A percentile compares a stretch with the other conserved stretches of the same genome.
phyloP scores from a whole-genome alignment of 2,888 invertebrate genomes.

The Neoitamus cyanurus region DNA sequence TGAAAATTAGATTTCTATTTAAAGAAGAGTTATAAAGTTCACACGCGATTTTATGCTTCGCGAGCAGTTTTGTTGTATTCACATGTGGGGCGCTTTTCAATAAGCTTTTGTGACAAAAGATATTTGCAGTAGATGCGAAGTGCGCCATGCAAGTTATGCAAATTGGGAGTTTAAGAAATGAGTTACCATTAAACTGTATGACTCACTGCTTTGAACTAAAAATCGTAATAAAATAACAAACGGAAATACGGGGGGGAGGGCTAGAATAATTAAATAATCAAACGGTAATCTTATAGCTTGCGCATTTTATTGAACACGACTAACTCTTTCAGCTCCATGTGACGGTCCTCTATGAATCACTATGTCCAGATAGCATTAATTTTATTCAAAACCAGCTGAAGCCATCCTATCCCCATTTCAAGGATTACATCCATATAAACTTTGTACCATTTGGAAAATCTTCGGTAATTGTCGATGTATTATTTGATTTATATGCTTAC shows the following conservation, averaged over 20 bases:
- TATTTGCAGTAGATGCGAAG: neutral
- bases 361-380: slow-evolving; percentile 69
- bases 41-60: neutral
- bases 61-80: neutral
- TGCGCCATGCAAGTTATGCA: neutral
- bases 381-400: slow-evolving; percentile 68
- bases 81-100: neutral
- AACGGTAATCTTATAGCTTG: too few relatives aligned
- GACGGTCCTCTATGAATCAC: slow-evolving; percentile 69
- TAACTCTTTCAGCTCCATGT: slow-evolving; percentile 62
- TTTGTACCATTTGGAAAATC: slow-evolving; percentile 72
- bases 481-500: neutral
- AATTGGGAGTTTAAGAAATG: too few relatives aligned
- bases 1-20: neutral
- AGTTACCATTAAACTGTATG: too few relatives aligned
- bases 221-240: too few relatives aligned
- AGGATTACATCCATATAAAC: slow-evolving; percentile 65
- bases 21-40: neutral
- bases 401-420: slow-evolving; percentile 66
- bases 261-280: too few relatives aligned
- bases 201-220: too few relatives aligned
- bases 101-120: neutral
- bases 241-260: too few relatives aligned
- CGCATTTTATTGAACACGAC: neutral
- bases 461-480: slow-evolving; percentile 60